A percentile compares a stretch with the other conserved stretches of the same genome.
phyloP scores from a whole-genome alignment of 2,888 invertebrate genomes.

The Hydropsyche betteni region DNA sequence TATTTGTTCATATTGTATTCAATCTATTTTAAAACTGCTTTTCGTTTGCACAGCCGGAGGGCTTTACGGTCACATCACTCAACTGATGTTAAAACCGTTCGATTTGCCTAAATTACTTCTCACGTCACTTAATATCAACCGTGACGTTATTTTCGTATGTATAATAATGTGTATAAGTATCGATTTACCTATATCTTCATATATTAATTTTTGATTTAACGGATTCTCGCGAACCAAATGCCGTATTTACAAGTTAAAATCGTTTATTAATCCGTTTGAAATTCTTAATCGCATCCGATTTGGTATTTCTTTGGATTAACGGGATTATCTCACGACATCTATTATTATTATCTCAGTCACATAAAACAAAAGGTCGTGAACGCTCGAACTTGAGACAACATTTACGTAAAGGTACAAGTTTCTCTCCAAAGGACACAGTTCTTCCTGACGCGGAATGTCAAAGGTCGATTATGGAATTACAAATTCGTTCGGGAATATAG shows the following conservation, averaged over 20 bases:
- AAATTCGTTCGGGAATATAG: not conserved
- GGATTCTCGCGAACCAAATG: too few species aligned
- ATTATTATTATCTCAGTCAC: not conserved
- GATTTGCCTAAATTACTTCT: too few species aligned
- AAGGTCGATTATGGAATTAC: constrained; percentile 7
- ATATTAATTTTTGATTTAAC: too few species aligned
- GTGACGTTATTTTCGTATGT: too few species aligned
- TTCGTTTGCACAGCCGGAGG: constrained; percentile 12
- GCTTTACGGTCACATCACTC: too few species aligned
- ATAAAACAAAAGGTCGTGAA: constrained; percentile 10
- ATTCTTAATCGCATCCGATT: not conserved
- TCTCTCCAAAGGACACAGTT: not conserved
- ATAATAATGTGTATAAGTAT: too few species aligned
- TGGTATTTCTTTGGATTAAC: not conserved
- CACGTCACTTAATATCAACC: too few species aligned
- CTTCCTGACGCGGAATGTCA: not conserved
- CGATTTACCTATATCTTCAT: too few species aligned
- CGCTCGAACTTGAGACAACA: constrained; percentile 16
- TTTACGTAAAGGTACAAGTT: constrained; percentile 13
- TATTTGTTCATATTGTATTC: constrained; percentile 18
- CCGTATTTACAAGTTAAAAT: too few species aligned
- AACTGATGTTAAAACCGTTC: too few species aligned
- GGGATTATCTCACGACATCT: constrained; percentile 6
- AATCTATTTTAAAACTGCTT: constrained; percentile 12
- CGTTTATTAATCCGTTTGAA: too few species aligned